phyloP scores from a whole-genome alignment of 37 sponge, comb jelly and placozoan genomes.

The Beroe forskalii region DNA sequence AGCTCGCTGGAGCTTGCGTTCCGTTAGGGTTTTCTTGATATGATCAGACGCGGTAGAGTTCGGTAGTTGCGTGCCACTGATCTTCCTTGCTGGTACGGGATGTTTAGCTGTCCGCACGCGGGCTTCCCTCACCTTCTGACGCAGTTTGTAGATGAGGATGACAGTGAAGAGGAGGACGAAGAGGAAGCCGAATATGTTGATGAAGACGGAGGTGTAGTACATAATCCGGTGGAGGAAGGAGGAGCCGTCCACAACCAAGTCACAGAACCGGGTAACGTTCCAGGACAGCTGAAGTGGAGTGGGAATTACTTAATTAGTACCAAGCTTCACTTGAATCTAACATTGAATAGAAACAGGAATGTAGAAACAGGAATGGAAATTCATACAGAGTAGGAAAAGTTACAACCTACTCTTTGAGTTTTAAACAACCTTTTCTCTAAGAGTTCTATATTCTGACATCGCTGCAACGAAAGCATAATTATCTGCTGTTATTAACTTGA shows the following conservation, averaged over 20 bases:
- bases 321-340: too few relatives aligned
- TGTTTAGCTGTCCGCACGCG: background rate
- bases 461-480: too few relatives aligned
- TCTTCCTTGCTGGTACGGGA: background rate
- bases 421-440: too few relatives aligned
- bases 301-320: too few relatives aligned
- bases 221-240: background rate
- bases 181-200: constrained; percentile 23
- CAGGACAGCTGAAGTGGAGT: background rate
- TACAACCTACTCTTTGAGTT: too few relatives aligned
- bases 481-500: too few relatives aligned
- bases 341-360: too few relatives aligned
- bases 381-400: too few relatives aligned
- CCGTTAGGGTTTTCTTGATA: background rate
- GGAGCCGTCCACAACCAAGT: background rate
- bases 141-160: background rate
- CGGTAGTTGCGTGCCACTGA: background rate
- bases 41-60: background rate
- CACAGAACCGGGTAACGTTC: background rate
- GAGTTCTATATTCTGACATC: too few relatives aligned
- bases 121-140: background rate
- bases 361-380: too few relatives aligned
- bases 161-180: background rate
- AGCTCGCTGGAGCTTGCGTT: background rate
- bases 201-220: constrained; percentile 9